Base-by-base conservation (phyloP, 2,113 vertebrate genomes). In the Cranoglanis bouderius region DNA sequence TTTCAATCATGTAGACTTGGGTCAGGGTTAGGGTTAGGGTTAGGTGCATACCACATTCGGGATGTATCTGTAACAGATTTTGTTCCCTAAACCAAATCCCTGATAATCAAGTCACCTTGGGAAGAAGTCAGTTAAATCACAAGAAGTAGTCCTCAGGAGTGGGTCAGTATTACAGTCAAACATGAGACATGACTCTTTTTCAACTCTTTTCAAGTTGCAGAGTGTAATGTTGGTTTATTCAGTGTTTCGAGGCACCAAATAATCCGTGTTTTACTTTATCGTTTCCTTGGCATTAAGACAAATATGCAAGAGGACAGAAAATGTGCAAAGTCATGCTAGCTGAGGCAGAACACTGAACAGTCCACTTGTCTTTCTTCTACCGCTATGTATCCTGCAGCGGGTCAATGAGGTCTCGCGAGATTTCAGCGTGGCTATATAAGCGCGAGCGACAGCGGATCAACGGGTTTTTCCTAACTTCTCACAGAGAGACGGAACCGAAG, bases 291-390 rank as follows among this genome's bases (percentile, higher is more conserved):
- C 46, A 70, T 51, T 46, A 77, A 49, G 6, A 78, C 43, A 78
- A 49, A 43, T 51, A 26, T 88, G 86, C 18, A 75, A n/a, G 6
- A 8, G 18, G 3, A 6, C 29, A 59, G 43, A 89, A 93, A 95
- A 91, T 29, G 61, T 95, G 96, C 95, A 90, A 90, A 95, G 95
- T 96, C 96, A 96, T 94, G 91, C 94, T 94, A 92, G 24, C 63
- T 77, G 75, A 84, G 82, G 59, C 32, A 84, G 43, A n/a, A 26
- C 3, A 0, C 46, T 8, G n/a, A 80, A 18, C 53, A 18, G 53
- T 55, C 81, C 59, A 49, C 74, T 63, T 57, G 0, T 16, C 24
- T 86, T 67, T 35, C 7, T 35, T 38, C 32, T 10, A 82, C 43
- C 75, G 26, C 40, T 14, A 46, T 46, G 40, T 77, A 49, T 49